Base-by-base conservation (phyloP, 2,888 invertebrate species). In the Ichneumoninae sp. region DNA sequence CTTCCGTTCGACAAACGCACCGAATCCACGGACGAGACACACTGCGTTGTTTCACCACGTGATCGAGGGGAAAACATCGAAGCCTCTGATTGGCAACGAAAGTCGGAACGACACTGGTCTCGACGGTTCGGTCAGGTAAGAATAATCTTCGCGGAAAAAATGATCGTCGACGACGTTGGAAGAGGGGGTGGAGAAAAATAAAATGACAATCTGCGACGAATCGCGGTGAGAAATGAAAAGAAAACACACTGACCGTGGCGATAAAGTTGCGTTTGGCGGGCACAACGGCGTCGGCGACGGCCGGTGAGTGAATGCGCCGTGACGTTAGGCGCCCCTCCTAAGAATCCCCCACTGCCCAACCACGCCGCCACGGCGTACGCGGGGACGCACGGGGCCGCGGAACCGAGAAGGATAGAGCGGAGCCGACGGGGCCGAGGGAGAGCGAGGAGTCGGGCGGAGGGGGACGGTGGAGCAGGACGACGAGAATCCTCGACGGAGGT, bases 241-340 rank as follows among this genome's bases (percentile, higher is more conserved):
- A 78, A 85, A 85, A 87, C 88, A 90, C 89, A 90, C 90, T 92
- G 89, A 92, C 91, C 92, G 91, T 92, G 88, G 82, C 89, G 89
- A 90, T 91, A 88, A 89, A 89, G 87, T 87, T 90, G 90, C 90
- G 90, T 91, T 90, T 90, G 90, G 90, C 89, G 88, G 88, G 88
- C 89, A 85, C 88, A 87, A 87, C 91, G 91, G 90, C 91, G 92
- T 92, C 93, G 92, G 90, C 91, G 91, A 92, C 93, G 92, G 92
- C 91, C 93, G 93, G 90, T 92, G 92, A 93, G 93, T 93, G 93
- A 93, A 92, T 93, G 91, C 89, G 90, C 91, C 88, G 91, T 91
- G 91, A 92, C 89, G 91, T 92, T 90, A 89, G 89, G 91, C 91
- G 91, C 93, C 93, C 92, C 92, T 91, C 93, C 91, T 90, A 89